Conservation (phyloP, 1,140 invertebrate genomes). For the Oscheius sp. region DNA sequence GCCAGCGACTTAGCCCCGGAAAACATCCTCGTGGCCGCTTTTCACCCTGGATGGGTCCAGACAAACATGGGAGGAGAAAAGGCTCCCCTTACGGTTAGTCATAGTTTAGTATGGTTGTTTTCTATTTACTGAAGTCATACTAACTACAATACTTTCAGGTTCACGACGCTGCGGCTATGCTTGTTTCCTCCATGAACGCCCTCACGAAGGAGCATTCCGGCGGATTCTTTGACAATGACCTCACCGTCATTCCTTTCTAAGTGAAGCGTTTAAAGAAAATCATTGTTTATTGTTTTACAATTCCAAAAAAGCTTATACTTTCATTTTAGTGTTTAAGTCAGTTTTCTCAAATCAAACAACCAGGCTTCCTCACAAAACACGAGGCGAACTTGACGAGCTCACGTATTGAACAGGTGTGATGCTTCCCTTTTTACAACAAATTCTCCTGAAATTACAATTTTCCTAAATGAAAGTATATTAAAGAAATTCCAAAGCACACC, state of each 20-base stretch:
- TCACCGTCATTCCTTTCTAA: conserved; percentile 2
- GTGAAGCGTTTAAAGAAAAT: too few species aligned
- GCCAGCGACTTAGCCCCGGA: conserved; percentile 9
- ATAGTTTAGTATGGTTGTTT: neutral
- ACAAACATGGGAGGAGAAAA: conserved; percentile 27
- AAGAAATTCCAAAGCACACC: too few species aligned
- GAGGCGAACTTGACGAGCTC: too few species aligned
- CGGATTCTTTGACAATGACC: neutral
- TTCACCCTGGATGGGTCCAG: conserved; percentile 31
- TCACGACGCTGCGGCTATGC: neutral
- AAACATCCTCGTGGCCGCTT: neutral
- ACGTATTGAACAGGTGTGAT: too few species aligned
- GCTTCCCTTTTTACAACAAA: too few species aligned
- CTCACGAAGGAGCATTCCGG: conserved; percentile 15
- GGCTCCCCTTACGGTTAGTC: conserved; percentile 19
- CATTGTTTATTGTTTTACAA: too few species aligned
- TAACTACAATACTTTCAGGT: neutral
- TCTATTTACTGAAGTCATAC: neutral
- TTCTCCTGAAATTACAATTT: too few species aligned
- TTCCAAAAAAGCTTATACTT: too few species aligned
- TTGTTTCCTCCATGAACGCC: neutral
- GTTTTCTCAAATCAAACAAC: too few species aligned
- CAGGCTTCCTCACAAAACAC: too few species aligned
- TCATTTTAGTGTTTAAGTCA: too few species aligned
- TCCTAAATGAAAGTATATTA: too few species aligned